phyloP scores from a whole-genome alignment of 1,140 invertebrate genomes.

The Brachionus rotundiformis region DNA sequence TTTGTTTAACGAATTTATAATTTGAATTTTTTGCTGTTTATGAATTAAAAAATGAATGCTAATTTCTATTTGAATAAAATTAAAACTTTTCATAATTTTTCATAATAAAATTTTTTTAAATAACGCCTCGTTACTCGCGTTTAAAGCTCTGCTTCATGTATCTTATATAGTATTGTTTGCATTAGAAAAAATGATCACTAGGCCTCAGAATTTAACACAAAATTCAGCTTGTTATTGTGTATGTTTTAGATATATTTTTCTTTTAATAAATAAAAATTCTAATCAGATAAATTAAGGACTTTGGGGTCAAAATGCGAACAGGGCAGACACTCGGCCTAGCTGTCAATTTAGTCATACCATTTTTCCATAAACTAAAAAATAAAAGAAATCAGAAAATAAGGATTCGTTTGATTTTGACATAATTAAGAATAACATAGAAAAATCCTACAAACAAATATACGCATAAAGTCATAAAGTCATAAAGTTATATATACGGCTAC shows the following conservation, averaged over 20 bases:
- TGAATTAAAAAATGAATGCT: background rate
- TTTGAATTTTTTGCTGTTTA: background rate
- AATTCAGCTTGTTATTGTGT: background rate
- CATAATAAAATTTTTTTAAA: background rate
- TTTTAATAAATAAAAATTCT: background rate
- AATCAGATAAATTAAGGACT: background rate
- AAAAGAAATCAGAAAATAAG: background rate
- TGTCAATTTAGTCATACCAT: background rate
- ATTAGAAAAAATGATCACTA: slow-evolving; percentile 11
- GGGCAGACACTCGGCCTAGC: too few species aligned
- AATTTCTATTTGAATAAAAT: background rate
- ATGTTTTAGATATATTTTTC: background rate
- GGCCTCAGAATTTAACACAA: background rate
- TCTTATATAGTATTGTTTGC: background rate
- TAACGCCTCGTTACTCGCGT: background rate
- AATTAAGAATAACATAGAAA: slow-evolving; percentile 38
- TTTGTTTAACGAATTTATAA: background rate
- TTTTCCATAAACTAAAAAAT: too few species aligned
- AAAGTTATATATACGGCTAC: slow-evolving; percentile 76
- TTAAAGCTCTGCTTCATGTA: background rate
- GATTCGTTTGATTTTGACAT: slow-evolving; percentile 10
- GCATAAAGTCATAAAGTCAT: slow-evolving; percentile 25
- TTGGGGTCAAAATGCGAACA: too few species aligned
- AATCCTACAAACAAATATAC: slow-evolving; percentile 44
- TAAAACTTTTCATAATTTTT: background rate